Evolutionary conservation across 2,888 invertebrate species (phyloP), one percentile per base, ranked within the genome.

Genomic region (Mycalesis mineus): DNA sequence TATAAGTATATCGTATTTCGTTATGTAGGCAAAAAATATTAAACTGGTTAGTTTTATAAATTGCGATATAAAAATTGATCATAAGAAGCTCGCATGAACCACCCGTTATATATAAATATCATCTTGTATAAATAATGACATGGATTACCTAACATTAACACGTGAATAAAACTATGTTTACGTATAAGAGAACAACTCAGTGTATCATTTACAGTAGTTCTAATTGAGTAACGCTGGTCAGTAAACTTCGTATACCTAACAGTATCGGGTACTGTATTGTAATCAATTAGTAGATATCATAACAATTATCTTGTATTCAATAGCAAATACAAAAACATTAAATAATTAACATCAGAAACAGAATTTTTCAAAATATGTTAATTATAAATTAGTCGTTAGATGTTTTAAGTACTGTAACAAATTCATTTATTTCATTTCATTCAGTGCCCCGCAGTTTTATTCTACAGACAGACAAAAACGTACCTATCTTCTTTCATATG

Each of bases 161-260:
- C 81, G 86, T 86, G 83, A 78, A 76, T 85, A 78, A 78, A 84
- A 84, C 84, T 86, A 85, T 82, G 57, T 87, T 61, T 88, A 88
- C 88, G 88, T 88, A 88, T 88, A 74, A 77, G 73, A 65, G 79
- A 87, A 87, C 81, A 84, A 84, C 84, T 84, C 84, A 77, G 84
- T 88, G 85, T 82, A 28, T 73, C 70, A 67, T 75, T 75, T 73
- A 74, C 47, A 33, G 33, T 47, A 17, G 15, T 31, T 47, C 31
- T 47, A 47, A 47, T 33, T 15, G 7, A 47, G 5, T 33, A 45
- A 47, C 14, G 47, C 33, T 15, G 33, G 47, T 15, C 9, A 9
- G 15, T 15, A 11, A 15, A 15, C 31, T 14, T 33, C 3, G 14
- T 8, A 29, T 22, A 22, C 22, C 22, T 22, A 22, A 22, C 5